Evolutionary conservation across 2,888 invertebrate genomes (phyloP).

Genomic region (Rhagonycha lutea): DNA sequence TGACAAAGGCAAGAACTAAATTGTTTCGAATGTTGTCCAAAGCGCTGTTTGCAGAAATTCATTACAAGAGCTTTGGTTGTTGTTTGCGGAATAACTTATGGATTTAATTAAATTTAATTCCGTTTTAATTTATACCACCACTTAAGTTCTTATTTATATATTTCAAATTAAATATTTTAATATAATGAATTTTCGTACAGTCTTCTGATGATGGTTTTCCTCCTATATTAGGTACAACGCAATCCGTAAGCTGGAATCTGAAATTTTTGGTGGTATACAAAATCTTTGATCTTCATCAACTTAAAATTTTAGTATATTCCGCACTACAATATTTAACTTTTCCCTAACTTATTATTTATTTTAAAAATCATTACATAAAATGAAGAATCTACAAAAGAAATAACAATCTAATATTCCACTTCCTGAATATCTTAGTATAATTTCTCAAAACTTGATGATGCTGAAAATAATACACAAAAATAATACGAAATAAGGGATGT

Average conservation of each 20-base stretch:
- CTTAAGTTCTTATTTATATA: constrained; percentile 18
- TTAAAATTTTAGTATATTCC: background rate
- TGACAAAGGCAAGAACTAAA: constrained; percentile 45
- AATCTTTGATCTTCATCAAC: background rate
- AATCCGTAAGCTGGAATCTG: background rate
- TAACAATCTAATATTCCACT: background rate
- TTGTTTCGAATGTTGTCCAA: constrained; percentile 43
- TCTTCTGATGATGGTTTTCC: background rate
- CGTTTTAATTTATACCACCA: constrained; percentile 32
- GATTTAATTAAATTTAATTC: constrained; percentile 39
- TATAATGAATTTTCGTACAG: background rate
- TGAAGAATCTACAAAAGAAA: background rate
- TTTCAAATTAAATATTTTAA: constrained; percentile 9
- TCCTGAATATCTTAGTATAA: no score
- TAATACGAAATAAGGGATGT: background rate
- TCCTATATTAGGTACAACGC: background rate
- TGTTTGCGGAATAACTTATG: constrained; percentile 37
- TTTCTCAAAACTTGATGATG: background rate
- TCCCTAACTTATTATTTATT: no score
- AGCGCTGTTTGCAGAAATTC: constrained; percentile 33
- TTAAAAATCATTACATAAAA: background rate
- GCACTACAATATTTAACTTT: background rate
- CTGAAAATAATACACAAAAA: background rate
- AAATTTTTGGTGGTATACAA: background rate
- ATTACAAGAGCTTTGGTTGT: constrained; percentile 35